Evolutionary conservation across 2,113 vertebrate species (phyloP).

Genomic region (Holacanthus passer): DNA sequence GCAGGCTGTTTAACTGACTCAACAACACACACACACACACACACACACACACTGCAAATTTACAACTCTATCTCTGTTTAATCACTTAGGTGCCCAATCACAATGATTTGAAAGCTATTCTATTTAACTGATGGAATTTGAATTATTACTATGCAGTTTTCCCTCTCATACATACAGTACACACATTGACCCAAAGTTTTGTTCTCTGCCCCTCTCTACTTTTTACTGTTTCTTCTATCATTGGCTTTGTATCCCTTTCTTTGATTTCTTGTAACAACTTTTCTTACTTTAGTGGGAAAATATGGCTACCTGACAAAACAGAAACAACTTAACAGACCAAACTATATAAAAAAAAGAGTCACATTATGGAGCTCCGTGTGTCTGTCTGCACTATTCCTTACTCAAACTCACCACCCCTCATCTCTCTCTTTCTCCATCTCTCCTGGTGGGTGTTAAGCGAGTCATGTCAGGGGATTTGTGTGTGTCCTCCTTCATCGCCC

Average conservation of each 20-base stretch:
- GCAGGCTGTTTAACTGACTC: conserved; percentile 3
- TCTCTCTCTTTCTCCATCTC: conserved; percentile 82
- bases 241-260: background rate
- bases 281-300: conserved; percentile 21
- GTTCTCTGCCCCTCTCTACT: background rate
- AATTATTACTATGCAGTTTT: background rate
- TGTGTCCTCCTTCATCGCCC: conserved; percentile 88
- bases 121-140: background rate
- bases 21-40: background rate
- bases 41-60: background rate
- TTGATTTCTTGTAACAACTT: background rate
- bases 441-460: conserved; percentile 95
- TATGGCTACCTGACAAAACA: conserved; percentile 21
- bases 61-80: background rate
- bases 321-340: conserved; percentile 29
- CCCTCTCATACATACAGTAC: conserved; percentile 1
- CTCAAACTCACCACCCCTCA: conserved; percentile 80
- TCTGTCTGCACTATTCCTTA: conserved; percentile 52
- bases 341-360: conserved; percentile 31
- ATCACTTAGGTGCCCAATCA: background rate
- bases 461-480: conserved; percentile 91
- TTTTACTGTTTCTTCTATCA: background rate
- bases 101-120: background rate
- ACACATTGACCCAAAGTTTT: background rate
- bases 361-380: conserved; percentile 41